phyloP scores from a whole-genome alignment of 2,888 invertebrate genomes.

The Ornithoptera alexandrae region DNA sequence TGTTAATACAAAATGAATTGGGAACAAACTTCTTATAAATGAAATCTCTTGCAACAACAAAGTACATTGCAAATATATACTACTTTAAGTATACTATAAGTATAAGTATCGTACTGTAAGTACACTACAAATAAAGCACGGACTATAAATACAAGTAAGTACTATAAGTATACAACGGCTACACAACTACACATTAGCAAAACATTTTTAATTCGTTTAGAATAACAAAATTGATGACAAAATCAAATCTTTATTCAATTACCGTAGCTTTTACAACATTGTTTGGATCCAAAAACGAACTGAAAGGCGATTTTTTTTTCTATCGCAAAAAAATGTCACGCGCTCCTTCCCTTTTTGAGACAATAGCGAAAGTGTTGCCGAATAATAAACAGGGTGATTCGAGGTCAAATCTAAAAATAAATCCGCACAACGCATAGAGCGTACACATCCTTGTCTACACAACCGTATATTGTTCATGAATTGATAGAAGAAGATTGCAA shows the following conservation, averaged over 20 bases:
- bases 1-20: too few relatives aligned
- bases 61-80: neutral
- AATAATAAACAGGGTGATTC: conserved; percentile 41
- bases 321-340: conserved; percentile 43
- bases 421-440: conserved; percentile 16
- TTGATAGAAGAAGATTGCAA: neutral
- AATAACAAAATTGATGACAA: conserved; percentile 28
- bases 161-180: neutral
- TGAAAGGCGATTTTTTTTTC: conserved; percentile 35
- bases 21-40: too few relatives aligned
- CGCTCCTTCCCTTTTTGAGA: conserved; percentile 39
- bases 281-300: conserved; percentile 30
- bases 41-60: too few relatives aligned
- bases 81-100: too few relatives aligned
- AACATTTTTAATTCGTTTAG: conserved; percentile 14
- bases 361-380: conserved; percentile 46
- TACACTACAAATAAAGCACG: too few relatives aligned
- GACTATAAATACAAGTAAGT: too few relatives aligned
- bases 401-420: conserved; percentile 45
- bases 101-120: too few relatives aligned
- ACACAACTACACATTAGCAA: neutral
- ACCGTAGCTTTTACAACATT: conserved; percentile 26
- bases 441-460: conserved; percentile 1
- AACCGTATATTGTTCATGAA: neutral
- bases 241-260: conserved; percentile 28